Percentiles rank a stretch among this genome's conserved stretches.
These are phyloP conservation scores for Machimus atricapillus DNA, from an alignment of 2,888 invertebrate species.

Conservation along the genomic window DNA sequence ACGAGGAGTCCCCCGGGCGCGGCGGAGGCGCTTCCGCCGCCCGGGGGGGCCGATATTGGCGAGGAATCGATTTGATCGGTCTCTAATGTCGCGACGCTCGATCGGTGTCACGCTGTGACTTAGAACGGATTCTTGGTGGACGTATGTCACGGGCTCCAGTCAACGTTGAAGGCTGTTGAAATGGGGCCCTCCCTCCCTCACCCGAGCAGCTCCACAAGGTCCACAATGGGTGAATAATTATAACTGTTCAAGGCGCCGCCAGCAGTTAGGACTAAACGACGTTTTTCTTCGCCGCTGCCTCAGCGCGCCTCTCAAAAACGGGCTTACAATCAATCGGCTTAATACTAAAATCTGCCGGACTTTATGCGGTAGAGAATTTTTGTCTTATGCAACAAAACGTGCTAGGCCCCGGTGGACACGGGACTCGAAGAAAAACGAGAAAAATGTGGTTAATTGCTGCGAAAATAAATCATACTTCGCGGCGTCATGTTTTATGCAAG, in stretches of 20 bases:
- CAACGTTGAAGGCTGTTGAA: conserved; percentile 35
- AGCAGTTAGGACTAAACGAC: neutral
- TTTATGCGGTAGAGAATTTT: neutral
- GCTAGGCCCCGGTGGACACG: neutral
- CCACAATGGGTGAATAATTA: neutral
- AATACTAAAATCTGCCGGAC: neutral
- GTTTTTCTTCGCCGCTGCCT: neutral
- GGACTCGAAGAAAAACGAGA: neutral
- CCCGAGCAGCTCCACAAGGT: neutral
- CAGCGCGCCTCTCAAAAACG: neutral
- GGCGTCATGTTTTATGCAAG: neutral
- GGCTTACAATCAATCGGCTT: neutral
- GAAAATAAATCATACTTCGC: neutral
- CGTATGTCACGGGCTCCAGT: conserved; percentile 24
- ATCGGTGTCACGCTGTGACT: conserved; percentile 45
- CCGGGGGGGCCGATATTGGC: neutral
- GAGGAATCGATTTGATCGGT: conserved; percentile 15
- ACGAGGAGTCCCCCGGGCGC: neutral
- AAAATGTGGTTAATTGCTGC: conserved; percentile 15
- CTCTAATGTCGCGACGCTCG: neutral
- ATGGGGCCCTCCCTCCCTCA: neutral
- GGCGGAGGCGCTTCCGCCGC: neutral
- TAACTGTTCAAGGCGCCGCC: conserved; percentile 22
- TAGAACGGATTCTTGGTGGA: conserved; percentile 28
- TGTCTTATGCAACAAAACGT: conserved; percentile 16